Evolutionary conservation across 2,113 vertebrate species (phyloP), one percentile per base, ranked within the genome.

Genomic region (Brevimyrus niger): DNA sequence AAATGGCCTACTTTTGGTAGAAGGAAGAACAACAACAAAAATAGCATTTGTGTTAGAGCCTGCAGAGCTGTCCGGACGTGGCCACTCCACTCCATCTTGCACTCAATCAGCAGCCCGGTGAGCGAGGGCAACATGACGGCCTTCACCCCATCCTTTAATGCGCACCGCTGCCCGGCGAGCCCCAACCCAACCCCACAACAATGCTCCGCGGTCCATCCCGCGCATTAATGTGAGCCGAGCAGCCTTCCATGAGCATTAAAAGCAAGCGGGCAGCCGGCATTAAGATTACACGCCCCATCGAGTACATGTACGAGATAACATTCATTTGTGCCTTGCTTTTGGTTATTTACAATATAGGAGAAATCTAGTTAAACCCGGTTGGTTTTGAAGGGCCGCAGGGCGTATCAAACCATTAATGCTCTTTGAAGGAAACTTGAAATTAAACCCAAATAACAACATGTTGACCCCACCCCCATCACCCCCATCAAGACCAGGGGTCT

Each of bases 121-220:
- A 92, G 91, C 91, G 83, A 86, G 91, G 92, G 89, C 92, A 94
- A 94, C 89, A 94, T 90, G 91, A 94, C 94, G 90, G 90, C 91
- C 90, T 92, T 93, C 91, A 90, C 91, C 85, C 91, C 69, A 91
- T 91, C 90, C 89, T 91, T 90, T 90, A 91, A 51, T 89, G 88
- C 27, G 19, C 83, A 38, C 48, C 19, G 9, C 46, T 15, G 38
- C 23, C 21, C 1, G 3, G 31, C 10, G 17, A 8, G 53, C 31
- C 50, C 50, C 23, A 23, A 65, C 55, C 87, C 21, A 4, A 38
- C 27, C 88, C 19, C 55, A 80, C 53, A 80, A 53, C 61, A 55
- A 48, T 47, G 35, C 61, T 55, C 4, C 17, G 50, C 84, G 21
- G 31, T 50, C 31, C 48, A 31, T 90, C 44, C 61, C 4, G 8